Percentiles rank a stretch among this genome's conserved stretches.
Conservation (phyloP, 92 coral and sea anemone species). For the Phenganax stokvisi region DNA sequence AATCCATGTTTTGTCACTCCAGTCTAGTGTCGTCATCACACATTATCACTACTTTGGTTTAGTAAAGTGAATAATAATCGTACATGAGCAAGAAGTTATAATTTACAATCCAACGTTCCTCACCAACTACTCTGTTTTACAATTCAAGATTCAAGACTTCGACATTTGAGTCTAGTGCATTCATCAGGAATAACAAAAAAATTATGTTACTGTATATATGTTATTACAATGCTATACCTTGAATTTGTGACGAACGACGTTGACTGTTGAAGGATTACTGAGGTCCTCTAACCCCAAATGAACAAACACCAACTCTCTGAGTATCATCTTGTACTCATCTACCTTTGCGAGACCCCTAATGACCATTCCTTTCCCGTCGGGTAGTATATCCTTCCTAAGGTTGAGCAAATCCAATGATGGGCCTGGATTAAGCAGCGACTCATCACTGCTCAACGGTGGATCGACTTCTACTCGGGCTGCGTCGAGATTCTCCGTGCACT, state of each 20-base stretch:
- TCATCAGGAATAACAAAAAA: not conserved
- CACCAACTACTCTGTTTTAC: no score
- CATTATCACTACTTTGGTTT: no score
- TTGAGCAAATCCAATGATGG: constrained; percentile 59
- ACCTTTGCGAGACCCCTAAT: constrained; percentile 80
- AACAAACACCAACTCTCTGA: constrained; percentile 67
- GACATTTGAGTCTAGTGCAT: not conserved
- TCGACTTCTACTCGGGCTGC: constrained; percentile 60
- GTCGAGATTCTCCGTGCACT: constrained; percentile 58
- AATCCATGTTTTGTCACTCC: no score
- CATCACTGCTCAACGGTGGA: constrained; percentile 69
- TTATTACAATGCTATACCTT: constrained; percentile 50
- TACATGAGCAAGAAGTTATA: no score
- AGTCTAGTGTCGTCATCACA: no score
- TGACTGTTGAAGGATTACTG: constrained; percentile 37
- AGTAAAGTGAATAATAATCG: no score
- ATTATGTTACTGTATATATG: not conserved
- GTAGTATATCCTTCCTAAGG: constrained; percentile 51
- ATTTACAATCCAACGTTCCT: no score
- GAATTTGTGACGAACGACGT: constrained; percentile 50
- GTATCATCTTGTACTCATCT: constrained; percentile 59
- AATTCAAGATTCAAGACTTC: no score
- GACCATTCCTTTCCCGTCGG: constrained; percentile 53
- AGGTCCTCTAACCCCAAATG: constrained; percentile 36
- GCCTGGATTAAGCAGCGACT: constrained; percentile 63